Evolutionary conservation across 2,113 vertebrate species (phyloP).

Genomic region (Columba janthina): DNA sequence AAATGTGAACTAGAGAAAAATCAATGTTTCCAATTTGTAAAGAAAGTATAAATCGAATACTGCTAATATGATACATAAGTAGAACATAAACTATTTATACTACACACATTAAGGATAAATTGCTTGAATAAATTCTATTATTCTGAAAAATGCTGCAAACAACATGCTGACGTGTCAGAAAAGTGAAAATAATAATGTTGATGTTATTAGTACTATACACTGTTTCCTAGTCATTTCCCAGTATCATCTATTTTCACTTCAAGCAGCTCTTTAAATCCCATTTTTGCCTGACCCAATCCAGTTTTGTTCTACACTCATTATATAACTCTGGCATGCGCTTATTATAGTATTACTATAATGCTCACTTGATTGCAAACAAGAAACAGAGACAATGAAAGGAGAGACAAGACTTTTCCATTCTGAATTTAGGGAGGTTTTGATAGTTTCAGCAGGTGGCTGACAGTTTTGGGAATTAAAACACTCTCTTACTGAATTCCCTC

Average conservation of each 20-base stretch:
- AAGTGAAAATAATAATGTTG: slow-evolving; percentile 74
- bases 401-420: not conserved
- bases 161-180: slow-evolving; percentile 64
- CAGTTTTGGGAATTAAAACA: not conserved
- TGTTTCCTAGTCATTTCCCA: slow-evolving; percentile 52
- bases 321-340: not conserved
- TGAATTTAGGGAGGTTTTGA: not conserved
- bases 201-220: slow-evolving; percentile 27
- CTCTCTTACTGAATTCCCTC: not conserved
- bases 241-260: slow-evolving; percentile 12
- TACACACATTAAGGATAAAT: slow-evolving; percentile 71
- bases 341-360: not conserved
- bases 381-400: not conserved
- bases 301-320: not conserved
- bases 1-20: slow-evolving; percentile 62
- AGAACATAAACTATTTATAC: slow-evolving; percentile 65
- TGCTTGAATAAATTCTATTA: slow-evolving; percentile 78
- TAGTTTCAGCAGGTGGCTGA: not conserved
- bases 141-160: slow-evolving; percentile 74
- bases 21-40: slow-evolving; percentile 74
- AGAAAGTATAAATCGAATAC: slow-evolving; percentile 67
- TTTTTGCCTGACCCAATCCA: not conserved
- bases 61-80: slow-evolving; percentile 73
- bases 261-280: not conserved
- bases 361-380: not conserved